Evolutionary conservation across 2,888 invertebrate species (phyloP).

Genomic region (Platypus cylindrus): DNA sequence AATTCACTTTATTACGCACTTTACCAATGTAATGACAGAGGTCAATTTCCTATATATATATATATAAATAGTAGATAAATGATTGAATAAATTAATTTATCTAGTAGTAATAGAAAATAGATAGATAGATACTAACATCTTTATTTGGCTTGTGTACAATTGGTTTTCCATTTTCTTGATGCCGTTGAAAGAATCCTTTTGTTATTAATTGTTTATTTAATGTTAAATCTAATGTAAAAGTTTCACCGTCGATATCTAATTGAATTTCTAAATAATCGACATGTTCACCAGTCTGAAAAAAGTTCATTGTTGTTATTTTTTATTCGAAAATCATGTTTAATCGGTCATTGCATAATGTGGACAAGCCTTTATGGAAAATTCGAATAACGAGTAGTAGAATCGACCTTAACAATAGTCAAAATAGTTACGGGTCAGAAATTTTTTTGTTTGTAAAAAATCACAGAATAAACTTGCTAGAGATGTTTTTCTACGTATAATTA

Average conservation of each 20-base stretch:
- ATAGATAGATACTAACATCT: constrained; percentile 38
- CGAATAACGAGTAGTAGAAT: too few species aligned
- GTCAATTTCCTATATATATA: constrained; percentile 47
- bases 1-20: constrained; percentile 52
- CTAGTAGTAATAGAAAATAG: too few species aligned
- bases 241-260: constrained; percentile 52
- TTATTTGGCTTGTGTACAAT: constrained; percentile 42
- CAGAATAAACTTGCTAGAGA: too few species aligned
- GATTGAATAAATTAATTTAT: too few species aligned
- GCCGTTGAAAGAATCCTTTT: constrained; percentile 49
- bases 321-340: too few species aligned
- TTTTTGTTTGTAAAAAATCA: too few species aligned
- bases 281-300: constrained; percentile 39
- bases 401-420: too few species aligned
- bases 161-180: constrained; percentile 44
- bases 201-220: constrained; percentile 59
- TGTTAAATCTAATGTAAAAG: constrained; percentile 55
- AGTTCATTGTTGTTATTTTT: not conserved
- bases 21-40: constrained; percentile 69
- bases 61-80: too few species aligned
- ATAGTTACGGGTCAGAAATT: too few species aligned
- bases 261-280: constrained; percentile 47
- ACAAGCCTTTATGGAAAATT: too few species aligned
- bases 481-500: too few species aligned
- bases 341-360: too few species aligned